Evolutionary conservation across 2,888 invertebrate species (phyloP), one percentile per base, ranked within the genome.

Genomic region (Xylocampa areola): DNA sequence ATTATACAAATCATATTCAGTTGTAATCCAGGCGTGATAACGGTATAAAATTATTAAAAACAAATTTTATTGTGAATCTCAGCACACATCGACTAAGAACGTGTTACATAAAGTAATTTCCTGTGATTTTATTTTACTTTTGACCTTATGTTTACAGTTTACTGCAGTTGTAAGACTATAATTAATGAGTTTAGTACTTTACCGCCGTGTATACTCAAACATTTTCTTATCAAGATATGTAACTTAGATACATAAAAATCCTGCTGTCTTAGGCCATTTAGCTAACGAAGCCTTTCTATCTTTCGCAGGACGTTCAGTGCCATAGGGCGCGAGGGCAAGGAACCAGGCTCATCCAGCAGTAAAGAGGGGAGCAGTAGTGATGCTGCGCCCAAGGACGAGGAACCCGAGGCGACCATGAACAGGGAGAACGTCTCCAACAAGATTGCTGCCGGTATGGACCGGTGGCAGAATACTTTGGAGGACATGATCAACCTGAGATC

Each of bases 401-500:
- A 77, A 62, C 79, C 74, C 59, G 81, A 77, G 59, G 82, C 77
- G 77, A 77, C 81, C 83, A 90, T 91, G 92, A 92, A 89, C 77
- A 80, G 91, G 57, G 92, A 92, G 75, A 89, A 88, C 89, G 90
- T 91, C 23, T 88, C 90, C 62, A 91, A 80, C 53, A 93, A 92
- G 79, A 86, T 91, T 29, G 90, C 90, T 49, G 92, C 92, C 74
- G 93, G 92, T 73, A 93, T 94, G 92, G 93, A 94, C 85, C 92
- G 93, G 77, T 93, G 92, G 93, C 93, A 94, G 72, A 92, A 86
- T 80, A 93, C 93, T 0, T 68, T 93, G 8, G 93, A 93, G 74
- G 93, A 93, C 11, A 94, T 94, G 91, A 94, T 94, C 43, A 81
- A 92, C 61, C 79, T 94, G 16, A 85, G 93, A 35, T 91, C 93